Evolutionary conservation across 2,113 vertebrate species (phyloP).

Genomic region (western clawed frog (Xenopus tropicalis)): UCB_Xtro_10.0 CM004447.2:157665001-157665500

Average conservation of each 20-base stretch:
- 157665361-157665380: background rate
- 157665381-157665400: background rate
- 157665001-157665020: slow-evolving; percentile 10
- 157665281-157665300: slow-evolving; percentile 20
- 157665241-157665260: slow-evolving; percentile 29
- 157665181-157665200: slow-evolving; percentile 27
- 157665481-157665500: slow-evolving; percentile 27
- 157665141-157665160: slow-evolving; percentile 31
- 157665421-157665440: slow-evolving; percentile 22
- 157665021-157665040: slow-evolving; percentile 6
- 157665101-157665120: slow-evolving; percentile 17
- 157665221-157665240: slow-evolving; percentile 27
- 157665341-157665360: slow-evolving; percentile 14
- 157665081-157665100: background rate
- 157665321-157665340: background rate
- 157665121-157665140: slow-evolving; percentile 1
- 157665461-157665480: slow-evolving; percentile 19
- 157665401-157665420: background rate
- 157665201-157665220: slow-evolving; percentile 22
- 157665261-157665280: slow-evolving; percentile 24
- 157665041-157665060: slow-evolving; percentile 14
- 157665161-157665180: slow-evolving; percentile 34
- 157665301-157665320: slow-evolving; percentile 25
- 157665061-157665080: background rate
- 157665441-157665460: slow-evolving; percentile 32